phyloP scores from a whole-genome alignment of 2,888 invertebrate genomes.

The Biston stratarius region DNA sequence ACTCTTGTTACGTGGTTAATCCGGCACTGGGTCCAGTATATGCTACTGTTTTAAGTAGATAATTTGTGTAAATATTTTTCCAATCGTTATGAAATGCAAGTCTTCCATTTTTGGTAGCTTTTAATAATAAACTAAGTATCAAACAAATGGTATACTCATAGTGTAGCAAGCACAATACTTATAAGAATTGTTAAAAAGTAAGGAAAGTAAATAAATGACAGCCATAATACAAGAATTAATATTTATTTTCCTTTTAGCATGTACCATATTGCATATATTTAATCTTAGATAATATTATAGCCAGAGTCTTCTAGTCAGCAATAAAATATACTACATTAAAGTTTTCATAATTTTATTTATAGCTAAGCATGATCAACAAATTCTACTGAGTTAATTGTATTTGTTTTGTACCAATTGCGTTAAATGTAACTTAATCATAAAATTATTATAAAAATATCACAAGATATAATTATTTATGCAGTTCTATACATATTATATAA shows the following conservation, averaged over 20 bases:
- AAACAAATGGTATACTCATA: constrained; percentile 12
- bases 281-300: constrained; percentile 26
- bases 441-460: constrained; percentile 45
- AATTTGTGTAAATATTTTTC: constrained; percentile 20
- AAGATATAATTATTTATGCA: constrained; percentile 35
- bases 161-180: constrained; percentile 5
- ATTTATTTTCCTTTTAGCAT: constrained; percentile 43
- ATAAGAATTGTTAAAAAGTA: constrained; percentile 18
- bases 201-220: constrained; percentile 24
- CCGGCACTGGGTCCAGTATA: background rate
- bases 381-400: constrained; percentile 28
- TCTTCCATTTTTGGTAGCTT: constrained; percentile 37
- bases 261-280: constrained; percentile 33
- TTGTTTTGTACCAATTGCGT: constrained; percentile 39
- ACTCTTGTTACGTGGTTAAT: no score
- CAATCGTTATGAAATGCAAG: constrained; percentile 17
- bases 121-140: constrained; percentile 5
- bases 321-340: constrained; percentile 28
- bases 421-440: constrained; percentile 37
- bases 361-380: constrained; percentile 35
- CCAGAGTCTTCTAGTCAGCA: constrained; percentile 36
- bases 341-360: constrained; percentile 11
- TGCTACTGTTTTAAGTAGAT: constrained; percentile 27
- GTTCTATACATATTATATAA: constrained; percentile 30
- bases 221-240: constrained; percentile 39